Evolutionary conservation across 2,113 vertebrate species (phyloP), one percentile per base, ranked within the genome.

Genomic region (Pseudonaja textilis): DNA sequence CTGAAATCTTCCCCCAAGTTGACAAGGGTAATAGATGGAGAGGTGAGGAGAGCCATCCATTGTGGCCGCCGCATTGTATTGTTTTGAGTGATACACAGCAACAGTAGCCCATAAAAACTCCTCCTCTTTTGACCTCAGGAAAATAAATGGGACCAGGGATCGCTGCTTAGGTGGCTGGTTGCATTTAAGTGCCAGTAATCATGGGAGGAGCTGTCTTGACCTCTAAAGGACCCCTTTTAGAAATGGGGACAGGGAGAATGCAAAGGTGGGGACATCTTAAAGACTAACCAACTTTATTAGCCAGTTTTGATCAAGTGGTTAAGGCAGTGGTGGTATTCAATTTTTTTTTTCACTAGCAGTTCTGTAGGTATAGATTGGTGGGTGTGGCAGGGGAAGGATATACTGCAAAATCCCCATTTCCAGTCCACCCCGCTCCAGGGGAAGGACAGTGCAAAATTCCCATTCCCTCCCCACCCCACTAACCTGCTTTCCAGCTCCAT

Each of bases 91-190:
- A 99, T 98, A 98, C 98, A 98, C 96, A 97, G 98, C 97, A 94
- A 96, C 97, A 98, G 97, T 96, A 98, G 98, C 98, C 98, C 99
- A 98, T 98, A 98, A 99, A 98, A 97, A 96, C 97, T 97, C 95
- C 96, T 96, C 95, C 95, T 98, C 98, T 97, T 97, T 97, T 98
- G 98, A 98, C 98, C 98, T 98, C 97, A 96, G 98, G 96, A 96
- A 97, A 97, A 97, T 95, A 96, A 97, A 97, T 96, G 96, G 98
- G 98, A 98, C 97, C 97, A 97, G 97, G 97, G 96, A 97, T 96
- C 97, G 95, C 12, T 29, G 88, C 98, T 98, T 98, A 98, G 97
- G 98, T 98, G 97, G 98, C 97, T 98, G 97, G 96, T 97, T 96
- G 97, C 98, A 98, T 98, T 98, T 98, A 98, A 98, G 97, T 97